These are phyloP conservation scores for Bombyx huttoni DNA, from an alignment of 2,888 invertebrate genomes.

Conservation along the genomic window DNA sequence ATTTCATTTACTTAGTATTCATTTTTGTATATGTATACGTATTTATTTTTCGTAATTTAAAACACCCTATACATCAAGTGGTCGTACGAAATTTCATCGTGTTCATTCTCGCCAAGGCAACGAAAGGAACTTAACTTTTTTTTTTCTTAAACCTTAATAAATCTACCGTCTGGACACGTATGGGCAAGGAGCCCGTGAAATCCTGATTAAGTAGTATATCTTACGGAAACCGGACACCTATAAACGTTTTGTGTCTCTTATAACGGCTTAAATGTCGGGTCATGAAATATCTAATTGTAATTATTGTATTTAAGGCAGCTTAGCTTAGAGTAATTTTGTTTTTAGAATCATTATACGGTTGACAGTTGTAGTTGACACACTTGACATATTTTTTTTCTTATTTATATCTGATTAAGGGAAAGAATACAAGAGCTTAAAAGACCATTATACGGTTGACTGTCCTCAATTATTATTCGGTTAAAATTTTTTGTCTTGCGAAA, in stretches of 20 bases:
- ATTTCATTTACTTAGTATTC: too few relatives aligned
- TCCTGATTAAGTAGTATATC: constrained; percentile 31
- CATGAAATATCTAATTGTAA: background rate
- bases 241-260: background rate
- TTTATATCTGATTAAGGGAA: too few relatives aligned
- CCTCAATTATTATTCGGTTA: too few relatives aligned
- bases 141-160: constrained; percentile 44
- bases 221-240: constrained; percentile 15
- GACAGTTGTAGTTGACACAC: too few relatives aligned
- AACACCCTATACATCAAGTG: constrained; percentile 29
- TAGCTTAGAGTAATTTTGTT: too few relatives aligned
- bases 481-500: too few relatives aligned
- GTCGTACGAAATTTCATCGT: constrained; percentile 30
- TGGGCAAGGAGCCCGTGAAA: constrained; percentile 28
- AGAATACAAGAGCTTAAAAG: too few relatives aligned
- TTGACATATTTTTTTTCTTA: too few relatives aligned
- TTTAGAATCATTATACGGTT: too few relatives aligned
- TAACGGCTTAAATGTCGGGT: background rate
- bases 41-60: constrained; percentile 12
- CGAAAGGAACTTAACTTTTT: constrained; percentile 30
- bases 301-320: background rate
- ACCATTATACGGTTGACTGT: too few relatives aligned
- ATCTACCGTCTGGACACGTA: constrained; percentile 42
- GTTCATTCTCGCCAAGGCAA: constrained; percentile 33
- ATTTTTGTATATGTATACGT: too few relatives aligned